A percentile compares a stretch with the other conserved stretches of the same genome.
These are phyloP conservation scores for Dendroctonus valens DNA, from an alignment of 1,140 invertebrate genomes.

Conservation along the genomic window DNA sequence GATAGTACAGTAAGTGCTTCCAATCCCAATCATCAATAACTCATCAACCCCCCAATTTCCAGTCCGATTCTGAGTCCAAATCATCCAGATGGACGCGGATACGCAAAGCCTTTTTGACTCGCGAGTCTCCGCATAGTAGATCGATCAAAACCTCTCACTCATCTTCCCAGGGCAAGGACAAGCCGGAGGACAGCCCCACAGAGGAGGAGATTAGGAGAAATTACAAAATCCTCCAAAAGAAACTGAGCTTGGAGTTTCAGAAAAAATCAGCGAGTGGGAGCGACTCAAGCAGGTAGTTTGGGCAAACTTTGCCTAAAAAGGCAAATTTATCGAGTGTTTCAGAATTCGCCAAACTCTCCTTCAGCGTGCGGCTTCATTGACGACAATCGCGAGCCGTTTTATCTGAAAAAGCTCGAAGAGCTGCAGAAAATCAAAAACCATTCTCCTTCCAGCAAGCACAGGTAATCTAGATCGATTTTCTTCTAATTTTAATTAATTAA, in stretches of 20 bases:
- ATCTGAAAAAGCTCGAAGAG: conserved; percentile 49
- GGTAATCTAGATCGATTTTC: not conserved
- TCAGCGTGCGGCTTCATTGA: conserved; percentile 35
- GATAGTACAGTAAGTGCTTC: conserved; percentile 33
- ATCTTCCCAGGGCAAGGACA: not conserved
- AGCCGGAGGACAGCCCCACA: conserved; percentile 7
- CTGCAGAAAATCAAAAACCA: conserved; percentile 48
- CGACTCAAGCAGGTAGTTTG: conserved; percentile 50
- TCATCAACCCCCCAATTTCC: conserved; percentile 2
- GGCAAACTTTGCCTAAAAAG: no score
- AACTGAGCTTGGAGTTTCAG: conserved; percentile 70
- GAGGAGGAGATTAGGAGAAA: conserved; percentile 58
- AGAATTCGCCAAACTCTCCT: conserved; percentile 37
- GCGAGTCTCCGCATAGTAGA: conserved; percentile 4
- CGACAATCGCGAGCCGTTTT: conserved; percentile 44
- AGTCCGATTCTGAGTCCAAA: conserved; percentile 28
- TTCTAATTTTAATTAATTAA: no score
- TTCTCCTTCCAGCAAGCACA: conserved; percentile 24
- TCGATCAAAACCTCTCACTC: conserved; percentile 44
- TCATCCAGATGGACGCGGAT: conserved; percentile 71
- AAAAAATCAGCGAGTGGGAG: conserved; percentile 73
- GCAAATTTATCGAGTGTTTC: conserved; percentile 1
- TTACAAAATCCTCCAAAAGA: conserved; percentile 64
- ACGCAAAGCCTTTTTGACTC: conserved; percentile 68
- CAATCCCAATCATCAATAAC: conserved; percentile 24